phyloP scores from a whole-genome alignment of 2,888 invertebrate genomes.

The Pollenia angustigena region DNA sequence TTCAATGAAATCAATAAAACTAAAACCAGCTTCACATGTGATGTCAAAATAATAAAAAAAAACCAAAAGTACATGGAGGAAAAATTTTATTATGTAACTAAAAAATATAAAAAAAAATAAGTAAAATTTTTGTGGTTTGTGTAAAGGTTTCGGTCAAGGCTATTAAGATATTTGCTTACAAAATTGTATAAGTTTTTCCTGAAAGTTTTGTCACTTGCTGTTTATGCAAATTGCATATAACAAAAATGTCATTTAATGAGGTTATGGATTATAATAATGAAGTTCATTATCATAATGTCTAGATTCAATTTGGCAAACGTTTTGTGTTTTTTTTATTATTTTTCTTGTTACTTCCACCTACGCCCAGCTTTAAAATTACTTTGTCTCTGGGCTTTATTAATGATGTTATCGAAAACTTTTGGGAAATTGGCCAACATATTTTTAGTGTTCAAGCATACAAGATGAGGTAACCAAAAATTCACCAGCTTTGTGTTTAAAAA shows the following conservation, averaged over 20 bases:
- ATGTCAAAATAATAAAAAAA: conserved; percentile 6
- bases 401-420: neutral
- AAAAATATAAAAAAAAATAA: conserved; percentile 1
- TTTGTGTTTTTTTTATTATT: too few relatives aligned
- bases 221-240: neutral
- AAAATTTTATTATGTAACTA: conserved; percentile 52
- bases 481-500: neutral
- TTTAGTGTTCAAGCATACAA: neutral
- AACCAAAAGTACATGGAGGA: neutral
- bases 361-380: conserved; percentile 46
- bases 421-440: conserved; percentile 44
- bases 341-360: conserved; percentile 47
- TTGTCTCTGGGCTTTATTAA: neutral
- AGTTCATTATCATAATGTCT: conserved; percentile 63
- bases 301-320: conserved; percentile 47
- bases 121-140: conserved; percentile 16
- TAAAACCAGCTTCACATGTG: conserved; percentile 53
- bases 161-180: neutral
- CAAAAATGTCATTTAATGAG: conserved; percentile 20
- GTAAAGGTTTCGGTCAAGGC: conserved; percentile 64
- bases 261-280: conserved; percentile 18
- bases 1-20: conserved; percentile 59
- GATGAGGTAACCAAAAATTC: neutral
- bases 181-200: conserved; percentile 4
- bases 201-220: neutral